These are phyloP conservation scores for Cotesia typhae DNA, from an alignment of 1,140 invertebrate species.

Conservation along the genomic window DNA sequence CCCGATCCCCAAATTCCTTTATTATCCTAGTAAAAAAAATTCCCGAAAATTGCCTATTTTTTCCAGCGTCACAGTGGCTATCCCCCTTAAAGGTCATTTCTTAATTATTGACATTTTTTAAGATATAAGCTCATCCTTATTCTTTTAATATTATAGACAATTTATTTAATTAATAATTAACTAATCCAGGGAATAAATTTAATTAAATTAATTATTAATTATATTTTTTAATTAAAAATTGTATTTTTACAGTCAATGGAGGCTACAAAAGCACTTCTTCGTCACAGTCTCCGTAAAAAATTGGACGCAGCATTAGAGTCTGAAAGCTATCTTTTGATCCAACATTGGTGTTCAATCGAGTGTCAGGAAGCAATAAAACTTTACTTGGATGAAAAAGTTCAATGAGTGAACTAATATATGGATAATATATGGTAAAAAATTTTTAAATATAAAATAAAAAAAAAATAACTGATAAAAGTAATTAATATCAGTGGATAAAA, in stretches of 20 bases:
- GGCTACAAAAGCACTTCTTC: slow-evolving; percentile 69
- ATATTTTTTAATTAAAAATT: no score
- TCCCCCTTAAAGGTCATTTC: no score
- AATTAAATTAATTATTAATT: no score
- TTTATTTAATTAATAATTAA: no score
- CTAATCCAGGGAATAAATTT: no score
- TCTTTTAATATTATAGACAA: no score
- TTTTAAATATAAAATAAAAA: slow-evolving; percentile 6
- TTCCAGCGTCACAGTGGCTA: no score
- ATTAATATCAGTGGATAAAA: neutral
- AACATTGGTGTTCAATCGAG: slow-evolving; percentile 74
- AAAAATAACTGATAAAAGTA: neutral
- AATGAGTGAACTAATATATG: slow-evolving; percentile 39
- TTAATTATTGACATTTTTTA: no score
- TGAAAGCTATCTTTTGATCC: slow-evolving; percentile 69
- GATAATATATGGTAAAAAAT: neutral
- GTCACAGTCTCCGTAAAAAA: slow-evolving; percentile 65
- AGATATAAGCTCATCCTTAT: no score
- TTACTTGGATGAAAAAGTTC: slow-evolving; percentile 60
- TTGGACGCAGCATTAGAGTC: slow-evolving; percentile 69
- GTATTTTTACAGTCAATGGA: slow-evolving; percentile 68
- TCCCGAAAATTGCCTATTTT: no score
- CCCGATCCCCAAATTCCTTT: no score
- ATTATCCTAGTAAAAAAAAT: no score
- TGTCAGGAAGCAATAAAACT: slow-evolving; percentile 67